phyloP scores from a whole-genome alignment of 2,888 invertebrate species.

The Xestia rhomboidea region DNA sequence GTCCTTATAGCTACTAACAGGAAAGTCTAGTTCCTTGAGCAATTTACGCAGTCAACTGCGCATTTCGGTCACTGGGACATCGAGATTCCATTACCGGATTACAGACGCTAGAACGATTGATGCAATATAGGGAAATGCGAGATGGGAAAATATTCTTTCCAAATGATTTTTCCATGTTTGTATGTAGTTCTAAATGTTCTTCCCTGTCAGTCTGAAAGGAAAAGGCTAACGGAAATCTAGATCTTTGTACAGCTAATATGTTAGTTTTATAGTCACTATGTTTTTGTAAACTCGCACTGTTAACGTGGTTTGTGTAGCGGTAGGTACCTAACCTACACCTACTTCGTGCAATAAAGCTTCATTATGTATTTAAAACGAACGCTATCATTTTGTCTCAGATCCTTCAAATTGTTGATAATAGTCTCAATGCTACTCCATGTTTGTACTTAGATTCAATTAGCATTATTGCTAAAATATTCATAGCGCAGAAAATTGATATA shows the following conservation, averaged over 20 bases:
- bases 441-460: slow-evolving; percentile 20
- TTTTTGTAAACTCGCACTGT: not conserved
- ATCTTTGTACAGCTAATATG: not conserved
- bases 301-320: not conserved
- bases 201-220: not conserved
- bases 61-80: slow-evolving; percentile 35
- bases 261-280: not conserved
- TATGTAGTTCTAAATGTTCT: not conserved
- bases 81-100: slow-evolving; percentile 42
- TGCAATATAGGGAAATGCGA: slow-evolving; percentile 14
- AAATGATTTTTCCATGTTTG: not conserved
- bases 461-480: slow-evolving; percentile 44
- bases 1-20: not conserved
- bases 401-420: not conserved
- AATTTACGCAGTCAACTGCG: slow-evolving; percentile 27
- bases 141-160: not conserved
- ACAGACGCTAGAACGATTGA: not conserved
- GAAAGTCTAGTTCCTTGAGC: slow-evolving; percentile 13
- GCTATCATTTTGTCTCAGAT: not conserved
- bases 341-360: not conserved
- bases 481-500: slow-evolving; percentile 23
- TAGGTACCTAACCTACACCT: not conserved
- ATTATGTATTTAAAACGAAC: not conserved
- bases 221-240: not conserved
- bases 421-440: not conserved